A percentile compares a stretch with the other conserved stretches of the same genome.
Evolutionary conservation across 2,797 vertebrate genomes (phyloP).

Genomic region (Enteromius mattozi): DNA sequence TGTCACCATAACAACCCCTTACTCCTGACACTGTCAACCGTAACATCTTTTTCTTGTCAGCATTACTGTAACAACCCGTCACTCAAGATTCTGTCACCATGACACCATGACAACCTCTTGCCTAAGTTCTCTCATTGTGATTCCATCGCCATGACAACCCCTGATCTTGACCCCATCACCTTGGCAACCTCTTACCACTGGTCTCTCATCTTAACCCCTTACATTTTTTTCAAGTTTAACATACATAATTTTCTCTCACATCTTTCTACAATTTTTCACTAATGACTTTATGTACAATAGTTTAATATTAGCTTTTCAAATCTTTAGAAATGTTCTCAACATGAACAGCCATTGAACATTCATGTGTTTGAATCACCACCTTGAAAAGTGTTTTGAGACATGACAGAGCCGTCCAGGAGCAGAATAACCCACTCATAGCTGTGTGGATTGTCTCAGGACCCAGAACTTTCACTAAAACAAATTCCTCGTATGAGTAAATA

Average conservation of each 20-base stretch:
- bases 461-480: too few species aligned
- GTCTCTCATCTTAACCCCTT: background rate
- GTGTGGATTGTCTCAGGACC: background rate
- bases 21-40: background rate
- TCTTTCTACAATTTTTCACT: background rate
- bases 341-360: background rate
- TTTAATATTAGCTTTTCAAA: background rate
- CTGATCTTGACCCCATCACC: background rate
- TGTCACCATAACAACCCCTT: fast-evolving
- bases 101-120: background rate
- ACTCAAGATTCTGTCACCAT: fast-evolving
- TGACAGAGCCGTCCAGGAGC: background rate
- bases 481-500: too few species aligned
- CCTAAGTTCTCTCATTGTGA: too few species aligned
- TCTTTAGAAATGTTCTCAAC: background rate
- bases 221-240: background rate
- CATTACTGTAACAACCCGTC: background rate
- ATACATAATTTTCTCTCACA: background rate
- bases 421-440: too few species aligned
- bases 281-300: background rate
- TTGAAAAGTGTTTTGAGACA: background rate
- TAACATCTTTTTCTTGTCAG: background rate
- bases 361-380: background rate
- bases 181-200: background rate
- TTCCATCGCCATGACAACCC: background rate